A percentile compares a stretch with the other conserved stretches of the same genome.
Conservation (phyloP, 2,797 vertebrate genomes). For the Chelmon rostratus region DNA sequence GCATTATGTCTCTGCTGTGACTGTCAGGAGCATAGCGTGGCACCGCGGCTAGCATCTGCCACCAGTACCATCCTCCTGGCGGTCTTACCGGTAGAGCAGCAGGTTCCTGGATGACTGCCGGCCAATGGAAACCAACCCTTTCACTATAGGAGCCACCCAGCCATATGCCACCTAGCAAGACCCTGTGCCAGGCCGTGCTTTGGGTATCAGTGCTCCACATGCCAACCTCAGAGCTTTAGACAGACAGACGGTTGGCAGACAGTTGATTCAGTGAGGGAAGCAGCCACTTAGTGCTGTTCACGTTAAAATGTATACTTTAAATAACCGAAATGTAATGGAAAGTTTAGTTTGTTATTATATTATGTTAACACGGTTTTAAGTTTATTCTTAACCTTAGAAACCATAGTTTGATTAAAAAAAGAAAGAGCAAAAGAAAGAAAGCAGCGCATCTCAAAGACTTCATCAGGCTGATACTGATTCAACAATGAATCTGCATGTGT, state of each 20-base stretch:
- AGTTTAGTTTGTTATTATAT: not conserved
- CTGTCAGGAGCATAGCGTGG: conserved; percentile 62
- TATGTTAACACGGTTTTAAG: not conserved
- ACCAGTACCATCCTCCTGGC: conserved; percentile 62
- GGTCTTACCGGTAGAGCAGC: conserved; percentile 61
- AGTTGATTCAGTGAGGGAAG: conserved; percentile 15
- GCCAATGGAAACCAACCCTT: conserved; percentile 66
- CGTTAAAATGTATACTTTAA: not conserved
- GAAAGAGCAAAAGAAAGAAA: too few species aligned
- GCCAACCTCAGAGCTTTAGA: conserved; percentile 48
- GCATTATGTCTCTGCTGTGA: conserved; percentile 66
- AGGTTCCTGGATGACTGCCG: conserved; percentile 69
- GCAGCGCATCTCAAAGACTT: not conserved
- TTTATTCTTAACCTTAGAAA: not conserved
- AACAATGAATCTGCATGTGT: not conserved
- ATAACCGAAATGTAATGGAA: not conserved
- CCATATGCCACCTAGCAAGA: conserved; percentile 73
- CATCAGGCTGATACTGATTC: not conserved
- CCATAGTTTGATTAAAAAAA: not conserved
- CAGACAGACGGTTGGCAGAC: conserved; percentile 39
- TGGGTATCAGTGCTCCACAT: conserved; percentile 39
- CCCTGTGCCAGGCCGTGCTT: conserved; percentile 57
- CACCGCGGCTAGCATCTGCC: conserved; percentile 76
- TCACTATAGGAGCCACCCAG: conserved; percentile 56
- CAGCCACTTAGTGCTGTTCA: conserved; percentile 5